Base-by-base conservation (phyloP, 2,888 invertebrate species). In the Acanthacorydalis orientalis region DNA sequence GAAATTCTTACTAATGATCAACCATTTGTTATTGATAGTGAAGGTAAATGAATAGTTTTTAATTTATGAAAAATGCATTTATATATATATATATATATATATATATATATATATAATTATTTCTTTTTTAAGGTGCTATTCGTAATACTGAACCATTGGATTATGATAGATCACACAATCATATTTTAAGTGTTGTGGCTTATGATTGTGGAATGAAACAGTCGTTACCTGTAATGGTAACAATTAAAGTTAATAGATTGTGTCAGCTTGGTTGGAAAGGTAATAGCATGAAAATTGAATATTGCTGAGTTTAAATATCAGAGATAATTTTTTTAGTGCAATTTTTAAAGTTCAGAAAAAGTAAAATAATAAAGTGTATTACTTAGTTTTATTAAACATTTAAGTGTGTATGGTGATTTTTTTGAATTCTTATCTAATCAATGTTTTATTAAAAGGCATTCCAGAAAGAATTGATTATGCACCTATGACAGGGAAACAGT, bases 121-220 rank as follows among this genome's bases (percentile, higher is more conserved):
- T 52, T 53, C 39, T 46, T 51, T 49, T 57, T 59, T 4, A 61
- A 77, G 77, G 81, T 47, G 83, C 85, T n/a, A 86, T 98, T 55
- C 80, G 85, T 55, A 97, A 95, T 69, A 95, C 90, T 1, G 90
- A 90, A 59, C 84, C 90, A 0, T 70, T 98, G 60, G 91, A 93
- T 58, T 93, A 89, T 68, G 89, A 89, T 63, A 76, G 83, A 51
- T 85, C 88, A 7, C 92, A 93, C 70, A 96, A 93, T 67, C 93
- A 96, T 70, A 95, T 97, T 56, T 72, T 98, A 44, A 90, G 91
- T 33, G 91, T 97, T 51, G 90, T 95, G 51, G 97, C 97, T 1
- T 91, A 90, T 63, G 97, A 97, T 68, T 97, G 97, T 66, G 96
- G 93, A 43, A 92, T 92, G 87, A 83, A 88, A 63, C 82, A 84